Conservation (phyloP, 1,140 invertebrate species). For the Streblospio benedicti region DNA sequence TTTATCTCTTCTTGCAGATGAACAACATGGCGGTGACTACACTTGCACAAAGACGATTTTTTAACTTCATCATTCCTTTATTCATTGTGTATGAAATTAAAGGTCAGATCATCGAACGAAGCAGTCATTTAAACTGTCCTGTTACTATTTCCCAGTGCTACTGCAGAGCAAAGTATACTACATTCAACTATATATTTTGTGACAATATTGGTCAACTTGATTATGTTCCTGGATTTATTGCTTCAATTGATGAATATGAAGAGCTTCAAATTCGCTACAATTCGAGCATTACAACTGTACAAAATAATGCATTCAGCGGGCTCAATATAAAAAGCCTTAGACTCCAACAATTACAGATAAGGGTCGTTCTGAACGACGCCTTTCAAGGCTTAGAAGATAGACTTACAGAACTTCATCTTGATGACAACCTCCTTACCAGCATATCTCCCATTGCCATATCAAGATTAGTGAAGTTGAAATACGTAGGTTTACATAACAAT, state of each 20-base stretch:
- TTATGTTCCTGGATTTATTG: not conserved
- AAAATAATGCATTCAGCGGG: not conserved
- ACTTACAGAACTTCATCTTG: not conserved
- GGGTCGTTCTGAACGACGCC: not conserved
- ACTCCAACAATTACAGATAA: not conserved
- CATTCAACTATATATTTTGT: not conserved
- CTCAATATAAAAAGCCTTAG: not conserved
- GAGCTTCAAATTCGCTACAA: not conserved
- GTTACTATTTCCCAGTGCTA: not conserved
- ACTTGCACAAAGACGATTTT: too few species aligned
- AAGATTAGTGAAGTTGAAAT: not conserved
- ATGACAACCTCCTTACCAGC: not conserved
- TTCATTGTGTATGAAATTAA: too few species aligned
- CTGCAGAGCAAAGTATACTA: not conserved
- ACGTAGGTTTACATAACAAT: slow-evolving; percentile 4
- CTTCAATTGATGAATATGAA: not conserved
- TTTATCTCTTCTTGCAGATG: too few species aligned
- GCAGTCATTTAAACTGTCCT: too few species aligned
- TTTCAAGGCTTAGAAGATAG: not conserved
- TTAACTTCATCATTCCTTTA: too few species aligned
- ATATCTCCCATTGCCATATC: not conserved
- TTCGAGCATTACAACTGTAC: not conserved
- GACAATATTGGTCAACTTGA: not conserved
- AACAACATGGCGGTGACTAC: too few species aligned
- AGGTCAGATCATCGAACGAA: too few species aligned